These are phyloP conservation scores for Drosophila lini DNA, from an alignment of 1,140 invertebrate species.

Conservation along the genomic window DNA sequence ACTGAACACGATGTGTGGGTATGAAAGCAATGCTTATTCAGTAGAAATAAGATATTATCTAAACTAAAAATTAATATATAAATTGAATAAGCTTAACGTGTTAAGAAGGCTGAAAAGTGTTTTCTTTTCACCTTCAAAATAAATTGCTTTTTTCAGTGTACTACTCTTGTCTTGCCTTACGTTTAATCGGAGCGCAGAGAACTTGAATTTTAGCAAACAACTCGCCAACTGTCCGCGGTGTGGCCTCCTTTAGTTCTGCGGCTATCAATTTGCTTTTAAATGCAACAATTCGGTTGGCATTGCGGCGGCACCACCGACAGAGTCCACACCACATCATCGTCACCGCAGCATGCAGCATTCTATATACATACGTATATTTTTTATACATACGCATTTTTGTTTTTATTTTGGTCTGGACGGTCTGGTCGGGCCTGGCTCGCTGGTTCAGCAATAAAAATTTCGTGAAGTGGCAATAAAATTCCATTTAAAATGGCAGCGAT, in stretches of 20 bases:
- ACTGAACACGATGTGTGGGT: not conserved
- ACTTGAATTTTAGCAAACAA: slow-evolving; percentile 68
- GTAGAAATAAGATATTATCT: no score
- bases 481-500: slow-evolving; percentile 85
- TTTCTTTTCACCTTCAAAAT: no score
- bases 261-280: slow-evolving; percentile 84
- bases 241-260: slow-evolving; percentile 81
- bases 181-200: slow-evolving; percentile 59
- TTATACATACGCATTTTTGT: slow-evolving; percentile 36
- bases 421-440: slow-evolving; percentile 25
- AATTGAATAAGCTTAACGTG: not conserved
- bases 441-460: slow-evolving; percentile 77
- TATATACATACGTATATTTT: slow-evolving; percentile 6
- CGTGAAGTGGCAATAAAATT: slow-evolving; percentile 84
- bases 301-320: slow-evolving; percentile 48
- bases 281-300: slow-evolving; percentile 81
- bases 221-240: slow-evolving; percentile 52
- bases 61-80: not conserved
- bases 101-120: no score
- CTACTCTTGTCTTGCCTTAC: slow-evolving; percentile 60
- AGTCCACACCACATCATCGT: slow-evolving; percentile 61
- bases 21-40: no score
- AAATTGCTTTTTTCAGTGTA: no score
- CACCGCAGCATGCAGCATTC: slow-evolving; percentile 68
- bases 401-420: slow-evolving; percentile 35